These are phyloP conservation scores for Aurelia coerulea DNA, from an alignment of 30 jellyfish, hydroid and myxozoan genomes.

Conservation along the genomic window DNA sequence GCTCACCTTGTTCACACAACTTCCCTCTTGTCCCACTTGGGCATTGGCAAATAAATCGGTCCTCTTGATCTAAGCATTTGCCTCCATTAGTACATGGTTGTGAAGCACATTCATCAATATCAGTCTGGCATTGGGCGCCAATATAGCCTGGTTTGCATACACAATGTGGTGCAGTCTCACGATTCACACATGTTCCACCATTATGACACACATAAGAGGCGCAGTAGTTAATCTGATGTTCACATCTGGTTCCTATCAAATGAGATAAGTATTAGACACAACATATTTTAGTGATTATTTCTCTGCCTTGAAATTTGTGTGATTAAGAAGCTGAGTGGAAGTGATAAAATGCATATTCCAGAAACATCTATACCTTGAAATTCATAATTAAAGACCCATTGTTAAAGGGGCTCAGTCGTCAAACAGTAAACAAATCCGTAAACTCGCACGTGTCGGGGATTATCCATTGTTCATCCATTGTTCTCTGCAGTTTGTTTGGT, in stretches of 20 bases:
- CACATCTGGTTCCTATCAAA: conserved; percentile 65
- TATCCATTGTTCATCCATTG: too few relatives aligned
- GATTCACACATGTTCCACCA: conserved; percentile 82
- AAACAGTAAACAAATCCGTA: too few relatives aligned
- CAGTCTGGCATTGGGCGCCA: conserved; percentile 71
- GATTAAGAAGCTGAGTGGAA: too few relatives aligned
- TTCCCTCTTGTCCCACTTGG: conserved; percentile 82
- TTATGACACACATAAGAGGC: conserved; percentile 68
- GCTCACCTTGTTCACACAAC: conserved; percentile 62
- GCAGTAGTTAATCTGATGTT: conserved; percentile 48
- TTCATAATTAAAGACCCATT: too few relatives aligned
- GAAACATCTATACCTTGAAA: too few relatives aligned
- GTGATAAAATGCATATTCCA: too few relatives aligned
- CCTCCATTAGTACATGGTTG: conserved; percentile 83
- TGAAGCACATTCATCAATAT: conserved; percentile 77
- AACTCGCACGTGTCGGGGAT: too few relatives aligned
- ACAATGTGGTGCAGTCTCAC: conserved; percentile 45
- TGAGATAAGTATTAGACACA: neutral
- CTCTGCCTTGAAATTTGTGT: too few relatives aligned
- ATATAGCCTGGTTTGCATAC: conserved; percentile 75
- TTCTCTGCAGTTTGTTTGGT: too few relatives aligned
- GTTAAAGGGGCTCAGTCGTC: too few relatives aligned
- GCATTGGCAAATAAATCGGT: conserved; percentile 78
- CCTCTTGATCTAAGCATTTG: conserved; percentile 71
- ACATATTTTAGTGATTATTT: too few relatives aligned